Percentiles rank a stretch among this genome's conserved stretches.
Conservation (phyloP, 1,140 invertebrate species). For the Saxidomus purpurata region DNA sequence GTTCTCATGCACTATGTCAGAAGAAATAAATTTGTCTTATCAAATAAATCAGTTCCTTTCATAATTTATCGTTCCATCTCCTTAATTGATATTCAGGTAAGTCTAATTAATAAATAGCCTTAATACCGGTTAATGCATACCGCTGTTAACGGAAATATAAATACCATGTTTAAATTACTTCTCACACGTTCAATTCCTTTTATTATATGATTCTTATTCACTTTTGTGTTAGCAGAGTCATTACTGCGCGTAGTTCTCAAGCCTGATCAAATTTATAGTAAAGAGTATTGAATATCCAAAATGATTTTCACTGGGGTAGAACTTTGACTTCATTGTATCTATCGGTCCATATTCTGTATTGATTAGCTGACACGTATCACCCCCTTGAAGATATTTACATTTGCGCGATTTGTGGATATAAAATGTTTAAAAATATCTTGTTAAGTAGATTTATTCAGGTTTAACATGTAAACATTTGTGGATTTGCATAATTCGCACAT, state of each 20-base stretch:
- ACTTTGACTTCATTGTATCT: conserved; percentile 21
- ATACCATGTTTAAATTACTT: not conserved
- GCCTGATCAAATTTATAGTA: not conserved
- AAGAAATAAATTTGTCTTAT: no score
- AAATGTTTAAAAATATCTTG: conserved; percentile 9
- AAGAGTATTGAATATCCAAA: conserved; percentile 12
- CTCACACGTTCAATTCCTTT: not conserved
- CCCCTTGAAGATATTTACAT: conserved; percentile 38
- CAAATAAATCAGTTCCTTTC: no score
- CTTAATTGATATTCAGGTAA: not conserved
- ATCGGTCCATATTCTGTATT: not conserved
- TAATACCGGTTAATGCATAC: not conserved
- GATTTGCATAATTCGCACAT: no score
- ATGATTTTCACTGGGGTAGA: not conserved
- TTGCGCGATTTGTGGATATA: not conserved
- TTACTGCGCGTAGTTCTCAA: not conserved
- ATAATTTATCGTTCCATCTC: not conserved
- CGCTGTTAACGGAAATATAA: not conserved
- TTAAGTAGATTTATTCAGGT: not conserved
- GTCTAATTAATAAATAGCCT: not conserved
- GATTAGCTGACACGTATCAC: conserved; percentile 23
- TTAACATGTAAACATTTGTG: not conserved
- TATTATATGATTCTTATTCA: not conserved
- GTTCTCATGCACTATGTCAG: no score
- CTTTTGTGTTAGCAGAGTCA: not conserved